phyloP scores from a whole-genome alignment of 2,113 vertebrate species.

The Corydoras maculifer region DNA sequence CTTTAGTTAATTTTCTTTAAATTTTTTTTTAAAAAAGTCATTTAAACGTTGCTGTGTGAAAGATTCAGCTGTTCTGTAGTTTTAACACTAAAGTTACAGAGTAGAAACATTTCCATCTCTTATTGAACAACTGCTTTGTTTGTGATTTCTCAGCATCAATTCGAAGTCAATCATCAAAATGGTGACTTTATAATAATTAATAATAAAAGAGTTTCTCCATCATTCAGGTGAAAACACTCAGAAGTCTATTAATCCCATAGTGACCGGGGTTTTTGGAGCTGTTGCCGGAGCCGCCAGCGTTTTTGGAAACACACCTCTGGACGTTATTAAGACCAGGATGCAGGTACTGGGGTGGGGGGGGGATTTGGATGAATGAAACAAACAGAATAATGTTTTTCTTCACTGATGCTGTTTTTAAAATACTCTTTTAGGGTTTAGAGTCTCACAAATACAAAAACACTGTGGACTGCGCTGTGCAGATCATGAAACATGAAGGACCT shows the following conservation, averaged over 20 bases:
- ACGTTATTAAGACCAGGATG: slow-evolving; percentile 96
- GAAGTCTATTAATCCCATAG: slow-evolving; percentile 80
- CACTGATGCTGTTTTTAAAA: neutral
- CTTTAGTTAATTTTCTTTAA: no score
- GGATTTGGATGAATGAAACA: no score
- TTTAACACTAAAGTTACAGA: no score
- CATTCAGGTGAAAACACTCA: slow-evolving; percentile 77
- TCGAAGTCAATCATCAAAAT: no score
- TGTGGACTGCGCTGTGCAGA: slow-evolving; percentile 82
- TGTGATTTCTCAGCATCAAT: no score
- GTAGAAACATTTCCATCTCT: no score
- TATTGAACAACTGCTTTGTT: no score
- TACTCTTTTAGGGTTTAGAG: slow-evolving; percentile 76
- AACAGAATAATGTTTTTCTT: no score
- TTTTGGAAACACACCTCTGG: slow-evolving; percentile 92
- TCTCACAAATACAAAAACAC: slow-evolving; percentile 92
- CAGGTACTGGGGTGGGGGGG: slow-evolving; percentile 61
- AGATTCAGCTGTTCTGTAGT: no score
- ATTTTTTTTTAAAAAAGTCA: no score
- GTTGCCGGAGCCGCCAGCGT: slow-evolving; percentile 86
- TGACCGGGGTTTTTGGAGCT: slow-evolving; percentile 85
- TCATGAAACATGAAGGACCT: slow-evolving; percentile 86
- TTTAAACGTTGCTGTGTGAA: no score
- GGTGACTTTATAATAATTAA: no score
- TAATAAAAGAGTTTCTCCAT: neutral